Conservation (phyloP, 2,797 vertebrate genomes). For the Poecilia velifera region DNA sequence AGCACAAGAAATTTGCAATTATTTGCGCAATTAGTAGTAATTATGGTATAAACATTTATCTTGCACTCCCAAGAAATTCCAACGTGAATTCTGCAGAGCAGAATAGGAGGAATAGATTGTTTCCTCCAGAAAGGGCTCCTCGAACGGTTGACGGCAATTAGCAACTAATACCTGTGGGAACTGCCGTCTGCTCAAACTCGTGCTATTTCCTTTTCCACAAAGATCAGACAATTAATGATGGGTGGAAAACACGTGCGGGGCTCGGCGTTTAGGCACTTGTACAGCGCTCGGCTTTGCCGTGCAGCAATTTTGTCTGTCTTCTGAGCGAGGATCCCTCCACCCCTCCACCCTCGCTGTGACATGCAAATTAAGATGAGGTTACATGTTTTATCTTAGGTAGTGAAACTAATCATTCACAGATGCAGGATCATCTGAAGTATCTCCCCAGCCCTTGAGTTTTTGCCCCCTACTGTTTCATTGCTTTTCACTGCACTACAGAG, state of each 20-base stretch:
- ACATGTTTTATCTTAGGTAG: conserved; percentile 72
- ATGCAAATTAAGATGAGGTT: conserved; percentile 67
- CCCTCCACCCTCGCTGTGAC: conserved; percentile 27
- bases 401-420: conserved; percentile 77
- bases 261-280: conserved; percentile 40
- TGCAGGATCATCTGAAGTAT: conserved; percentile 53
- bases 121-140: conserved; percentile 78
- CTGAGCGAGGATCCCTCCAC: conserved; percentile 49
- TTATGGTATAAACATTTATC: conserved; percentile 82
- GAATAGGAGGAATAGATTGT: conserved; percentile 77
- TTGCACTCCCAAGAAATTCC: conserved; percentile 73
- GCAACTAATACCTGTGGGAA: conserved; percentile 79
- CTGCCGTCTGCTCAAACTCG: conserved; percentile 59
- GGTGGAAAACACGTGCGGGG: conserved; percentile 68
- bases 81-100: conserved; percentile 67
- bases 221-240: conserved; percentile 76
- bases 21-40: conserved; percentile 83
- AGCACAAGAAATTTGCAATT: conserved; percentile 77
- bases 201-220: conserved; percentile 65
- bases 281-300: conserved; percentile 42
- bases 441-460: conserved; percentile 46
- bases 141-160: conserved; percentile 82
- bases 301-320: conserved; percentile 57
- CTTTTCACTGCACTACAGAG: conserved; percentile 52
- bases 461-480: background rate